A percentile compares a stretch with the other conserved stretches of the same genome.
Conservation (phyloP, 2,797 vertebrate species). For the Aeoliscus strigatus region DNA sequence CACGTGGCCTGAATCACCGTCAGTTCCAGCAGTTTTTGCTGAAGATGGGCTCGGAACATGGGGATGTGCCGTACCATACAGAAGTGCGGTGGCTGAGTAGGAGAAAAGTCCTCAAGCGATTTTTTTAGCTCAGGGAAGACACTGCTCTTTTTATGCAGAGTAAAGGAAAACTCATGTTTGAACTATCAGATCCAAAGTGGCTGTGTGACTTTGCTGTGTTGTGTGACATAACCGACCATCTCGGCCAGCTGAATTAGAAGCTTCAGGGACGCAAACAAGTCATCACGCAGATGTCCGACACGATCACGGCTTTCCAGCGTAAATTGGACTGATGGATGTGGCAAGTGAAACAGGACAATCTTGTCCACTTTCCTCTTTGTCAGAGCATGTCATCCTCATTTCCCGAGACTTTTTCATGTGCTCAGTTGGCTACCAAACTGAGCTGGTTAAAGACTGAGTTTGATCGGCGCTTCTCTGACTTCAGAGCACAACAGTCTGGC, state of each 20-base stretch:
- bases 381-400: slow-evolving; percentile 22
- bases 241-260: background rate
- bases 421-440: slow-evolving; percentile 20
- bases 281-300: slow-evolving; percentile 15
- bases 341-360: slow-evolving; percentile 20
- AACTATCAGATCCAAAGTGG: slow-evolving; percentile 29
- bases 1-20: no score
- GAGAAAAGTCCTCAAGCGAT: slow-evolving; percentile 9
- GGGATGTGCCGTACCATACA: slow-evolving; percentile 16
- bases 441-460: slow-evolving; percentile 5
- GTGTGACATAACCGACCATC: slow-evolving; percentile 28
- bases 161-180: slow-evolving; percentile 22
- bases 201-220: slow-evolving; percentile 26
- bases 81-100: slow-evolving; percentile 13
- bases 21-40: no score
- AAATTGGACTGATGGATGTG: slow-evolving; percentile 20
- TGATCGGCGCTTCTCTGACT: slow-evolving; percentile 20
- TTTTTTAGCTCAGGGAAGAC: slow-evolving; percentile 14
- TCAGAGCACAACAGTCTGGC: slow-evolving; percentile 6
- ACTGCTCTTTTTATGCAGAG: slow-evolving; percentile 21
- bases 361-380: slow-evolving; percentile 31
- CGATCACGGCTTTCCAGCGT: slow-evolving; percentile 20
- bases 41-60: slow-evolving; percentile 4
- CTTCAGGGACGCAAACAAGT: slow-evolving; percentile 14
- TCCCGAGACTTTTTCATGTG: slow-evolving; percentile 16